A percentile compares a stretch with the other conserved stretches of the same genome.
phyloP scores from a whole-genome alignment of 2,113 vertebrate genomes.

The Corythoichthys haematopterus region DNA sequence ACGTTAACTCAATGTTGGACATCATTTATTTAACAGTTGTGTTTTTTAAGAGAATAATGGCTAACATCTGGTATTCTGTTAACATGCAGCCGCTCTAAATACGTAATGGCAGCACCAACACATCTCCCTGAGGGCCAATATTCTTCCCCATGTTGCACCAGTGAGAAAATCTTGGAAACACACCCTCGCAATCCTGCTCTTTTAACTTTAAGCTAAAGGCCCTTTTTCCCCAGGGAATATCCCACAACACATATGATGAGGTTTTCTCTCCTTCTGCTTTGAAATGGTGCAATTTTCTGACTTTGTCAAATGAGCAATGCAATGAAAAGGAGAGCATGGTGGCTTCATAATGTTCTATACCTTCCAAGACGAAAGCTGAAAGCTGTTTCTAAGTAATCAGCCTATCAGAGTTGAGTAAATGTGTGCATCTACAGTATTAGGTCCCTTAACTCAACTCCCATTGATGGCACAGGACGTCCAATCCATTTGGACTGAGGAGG shows the following conservation, averaged over 20 bases:
- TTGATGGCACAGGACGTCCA: too few relatives aligned
- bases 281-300: slow-evolving; percentile 53
- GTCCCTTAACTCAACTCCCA: too few relatives aligned
- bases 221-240: slow-evolving; percentile 1
- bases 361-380: not conserved
- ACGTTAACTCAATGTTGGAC: not conserved
- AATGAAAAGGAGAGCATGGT: not conserved
- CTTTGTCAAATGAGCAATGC: slow-evolving; percentile 8
- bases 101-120: slow-evolving; percentile 61
- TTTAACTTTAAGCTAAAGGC: slow-evolving; percentile 48
- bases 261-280: slow-evolving; percentile 47
- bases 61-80: slow-evolving; percentile 70
- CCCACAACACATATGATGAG: slow-evolving; percentile 29
- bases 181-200: slow-evolving; percentile 29
- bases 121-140: slow-evolving; percentile 58
- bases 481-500: too few relatives aligned
- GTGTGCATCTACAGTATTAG: not conserved
- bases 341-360: not conserved
- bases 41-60: slow-evolving; percentile 46
- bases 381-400: not conserved
- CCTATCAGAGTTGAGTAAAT: not conserved
- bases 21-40: slow-evolving; percentile 11
- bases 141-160: slow-evolving; percentile 42
- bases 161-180: slow-evolving; percentile 30
- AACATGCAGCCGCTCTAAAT: slow-evolving; percentile 73